Evolutionary conservation across 1,140 invertebrate species (phyloP).

Genomic region (Dreissena polymorpha): DNA sequence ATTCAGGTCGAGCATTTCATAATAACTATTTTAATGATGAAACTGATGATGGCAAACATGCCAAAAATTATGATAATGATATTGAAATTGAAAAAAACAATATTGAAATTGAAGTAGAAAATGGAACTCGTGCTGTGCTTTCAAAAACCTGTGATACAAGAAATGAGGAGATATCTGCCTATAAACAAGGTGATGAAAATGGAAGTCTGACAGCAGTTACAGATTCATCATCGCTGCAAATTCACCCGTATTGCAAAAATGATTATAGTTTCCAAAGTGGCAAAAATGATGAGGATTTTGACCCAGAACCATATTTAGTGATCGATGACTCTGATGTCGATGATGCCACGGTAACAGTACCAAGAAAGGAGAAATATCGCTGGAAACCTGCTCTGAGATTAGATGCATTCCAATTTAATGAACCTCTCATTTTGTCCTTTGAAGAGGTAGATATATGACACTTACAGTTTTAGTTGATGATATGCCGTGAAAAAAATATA

Average conservation of each 20-base stretch:
- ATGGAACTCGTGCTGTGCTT: too few relatives aligned
- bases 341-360: conserved; percentile 1
- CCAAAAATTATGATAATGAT: conserved; percentile 50
- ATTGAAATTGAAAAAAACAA: conserved; percentile 21
- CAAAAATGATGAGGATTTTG: too few relatives aligned
- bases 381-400: conserved; percentile 68
- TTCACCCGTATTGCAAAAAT: too few relatives aligned
- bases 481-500: background rate
- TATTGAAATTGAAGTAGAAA: too few relatives aligned
- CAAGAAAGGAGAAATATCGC: background rate
- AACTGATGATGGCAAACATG: background rate
- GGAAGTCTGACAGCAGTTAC: too few relatives aligned
- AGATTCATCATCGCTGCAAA: too few relatives aligned
- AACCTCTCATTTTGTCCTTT: conserved; percentile 67
- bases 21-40: background rate
- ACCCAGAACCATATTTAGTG: conserved; percentile 51
- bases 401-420: conserved; percentile 65
- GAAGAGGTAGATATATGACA: conserved; percentile 71
- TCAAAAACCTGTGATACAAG: too few relatives aligned
- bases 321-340: conserved; percentile 64
- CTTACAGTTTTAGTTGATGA: background rate
- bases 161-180: too few relatives aligned
- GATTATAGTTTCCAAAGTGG: too few relatives aligned
- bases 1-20: too few relatives aligned
- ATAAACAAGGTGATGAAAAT: too few relatives aligned